Evolutionary conservation across 1,140 invertebrate genomes (phyloP), one percentile per base, ranked within the genome.

Genomic region (Macrobrachium rosenbergii): DNA sequence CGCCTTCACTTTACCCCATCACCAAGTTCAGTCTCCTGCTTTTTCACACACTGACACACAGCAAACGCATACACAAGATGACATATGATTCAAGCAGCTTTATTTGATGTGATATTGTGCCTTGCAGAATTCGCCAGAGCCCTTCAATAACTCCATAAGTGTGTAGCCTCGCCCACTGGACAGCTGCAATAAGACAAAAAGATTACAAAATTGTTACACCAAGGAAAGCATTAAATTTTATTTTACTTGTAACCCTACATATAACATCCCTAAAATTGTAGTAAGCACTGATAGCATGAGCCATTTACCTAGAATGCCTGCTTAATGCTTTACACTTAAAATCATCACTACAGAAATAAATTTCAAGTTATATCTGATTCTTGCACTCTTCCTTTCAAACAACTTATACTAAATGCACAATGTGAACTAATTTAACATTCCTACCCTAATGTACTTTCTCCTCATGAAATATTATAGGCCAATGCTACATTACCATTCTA

Each of bases 101-200:
- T 88, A 90, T 85, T 85, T 82, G 84, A 89, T 86, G 83, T 87
- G 88, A 87, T 90, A 89, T 89, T 90, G 89, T 64, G 89, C 88
- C 87, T 89, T 89, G 89, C 89, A 90, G 88, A 89, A 89, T 79
- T 90, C 89, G 67, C 89, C 88, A 88, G 88, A 89, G 45, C 78
- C 79, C 82, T 90, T 88, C 76, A 89, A 82, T 69, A 90, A 82
- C 88, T 90, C 89, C 89, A 90, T 90, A 88, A 89, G 89, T 80
- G 88, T 88, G 83, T 89, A 90, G 79, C 89, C 89, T 89, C 89
- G 83, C 80, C 89, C 89, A 89, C 87, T 89, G 82, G 85, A 89
- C 84, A 88, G 86, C 88, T 89, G 89, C 59, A 88, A 88, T 37
- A 37, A 28, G 64, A 80, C 21, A 77, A 59, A n/a, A 16, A 75